Evolutionary conservation across 2,113 vertebrate species (phyloP).

Genomic region (Aegypius monachus): DNA sequence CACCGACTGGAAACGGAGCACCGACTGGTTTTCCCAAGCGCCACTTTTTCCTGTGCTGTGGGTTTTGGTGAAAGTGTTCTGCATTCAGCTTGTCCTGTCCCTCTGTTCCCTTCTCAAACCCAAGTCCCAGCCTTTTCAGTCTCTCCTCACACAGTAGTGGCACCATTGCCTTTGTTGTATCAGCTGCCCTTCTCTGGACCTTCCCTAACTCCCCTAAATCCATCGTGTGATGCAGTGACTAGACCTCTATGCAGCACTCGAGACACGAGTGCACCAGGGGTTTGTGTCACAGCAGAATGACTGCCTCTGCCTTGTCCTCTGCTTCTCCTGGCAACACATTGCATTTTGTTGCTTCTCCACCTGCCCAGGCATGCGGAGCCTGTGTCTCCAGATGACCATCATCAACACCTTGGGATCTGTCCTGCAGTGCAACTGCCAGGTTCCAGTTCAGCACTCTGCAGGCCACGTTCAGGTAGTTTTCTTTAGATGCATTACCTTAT

Average conservation of each 20-base stretch:
- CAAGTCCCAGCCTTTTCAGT: background rate
- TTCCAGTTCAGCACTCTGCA: background rate
- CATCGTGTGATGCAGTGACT: too few relatives aligned
- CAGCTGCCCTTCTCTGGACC: background rate
- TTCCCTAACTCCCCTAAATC: background rate
- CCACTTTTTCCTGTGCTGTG: background rate
- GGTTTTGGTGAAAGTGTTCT: background rate
- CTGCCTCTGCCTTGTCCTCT: background rate
- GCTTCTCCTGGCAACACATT: background rate
- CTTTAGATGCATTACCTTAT: background rate
- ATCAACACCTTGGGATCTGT: too few relatives aligned
- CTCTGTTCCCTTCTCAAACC: background rate
- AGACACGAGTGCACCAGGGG: rapidly evolving
- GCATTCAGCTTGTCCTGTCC: too few relatives aligned
- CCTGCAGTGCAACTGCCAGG: background rate
- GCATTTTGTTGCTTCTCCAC: background rate
- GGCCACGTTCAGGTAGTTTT: background rate
- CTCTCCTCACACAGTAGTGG: background rate
- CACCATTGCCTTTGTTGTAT: background rate
- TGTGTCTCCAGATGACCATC: background rate
- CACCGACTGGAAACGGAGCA: rapidly evolving
- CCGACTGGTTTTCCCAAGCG: background rate
- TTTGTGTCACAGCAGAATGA: background rate
- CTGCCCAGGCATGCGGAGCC: background rate
- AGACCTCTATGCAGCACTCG: background rate